Base-by-base conservation (phyloP, 2,797 vertebrate species). In the Toxotes lorentzi region DNA sequence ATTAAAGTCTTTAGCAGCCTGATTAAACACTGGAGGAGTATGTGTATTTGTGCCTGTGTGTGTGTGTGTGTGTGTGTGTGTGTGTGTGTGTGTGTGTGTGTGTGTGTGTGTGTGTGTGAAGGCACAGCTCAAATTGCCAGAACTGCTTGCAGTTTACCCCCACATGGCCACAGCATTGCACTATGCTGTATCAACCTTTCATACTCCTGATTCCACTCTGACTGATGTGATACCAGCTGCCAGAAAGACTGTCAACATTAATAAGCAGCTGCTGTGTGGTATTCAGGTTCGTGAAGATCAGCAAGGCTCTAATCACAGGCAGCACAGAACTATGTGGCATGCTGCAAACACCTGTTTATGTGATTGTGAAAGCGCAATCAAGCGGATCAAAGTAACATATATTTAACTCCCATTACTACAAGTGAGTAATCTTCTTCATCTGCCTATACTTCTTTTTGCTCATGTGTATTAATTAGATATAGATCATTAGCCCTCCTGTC, bases 1-100 rank as follows among this genome's bases (percentile, higher is more conserved):
- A 92, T 93, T 88, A 89, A 80, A 78, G 79, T 85, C 78, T 88
- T 91, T 73, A 92, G 68, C 70, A 74, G 80, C 50, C 56, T 88
- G 76, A 92, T 89, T 88, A 84, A 88, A 84, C 75, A 40, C 63
- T 50, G 71, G n/a, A 78, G 56, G 45, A 70, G 48, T 48, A 13
- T 59, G 58, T 50, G 75, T 76, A 0, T 77, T 54, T 75, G 43
- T 61, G 60, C n/a, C 1, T 14, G 59, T 56, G 11, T 43, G 16
- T 2, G 17, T 59, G 47, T 35, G 45, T 41, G 57, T 43, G 50
- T 56, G 23, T 27, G 21, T 53, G 50, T 4, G 11, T 61, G 38
- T n/a, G n/a, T 53, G 47, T 47, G 24, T 21, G 21, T 41, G 7
- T 14, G 59, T 56, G 11, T 43, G 16, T 2, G 17, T 59, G 47